Percentiles rank a stretch among this genome's conserved stretches.
phyloP scores from a whole-genome alignment of 2,113 vertebrate species.

The Myocastor coypus region DNA sequence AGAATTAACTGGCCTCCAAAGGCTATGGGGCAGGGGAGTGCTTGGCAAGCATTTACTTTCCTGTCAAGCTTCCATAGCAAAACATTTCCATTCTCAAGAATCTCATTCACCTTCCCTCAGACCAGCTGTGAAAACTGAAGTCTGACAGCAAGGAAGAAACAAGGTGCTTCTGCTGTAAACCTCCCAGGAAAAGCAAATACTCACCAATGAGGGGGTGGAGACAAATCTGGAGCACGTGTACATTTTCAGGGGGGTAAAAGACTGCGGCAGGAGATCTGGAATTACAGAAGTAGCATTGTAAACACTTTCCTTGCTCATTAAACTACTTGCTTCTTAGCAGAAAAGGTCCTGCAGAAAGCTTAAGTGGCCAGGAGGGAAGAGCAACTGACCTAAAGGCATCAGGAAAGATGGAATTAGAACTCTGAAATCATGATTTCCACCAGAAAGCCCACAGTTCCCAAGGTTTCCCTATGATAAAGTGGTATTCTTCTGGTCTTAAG shows the following conservation, averaged over 20 bases:
- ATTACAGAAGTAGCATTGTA: slow-evolving; percentile 45
- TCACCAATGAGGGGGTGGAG: slow-evolving; percentile 92
- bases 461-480: slow-evolving; percentile 29
- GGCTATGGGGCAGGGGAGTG: neutral
- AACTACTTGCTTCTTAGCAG: neutral
- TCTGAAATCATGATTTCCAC: slow-evolving; percentile 33
- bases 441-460: neutral
- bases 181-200: slow-evolving; percentile 76
- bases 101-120: neutral
- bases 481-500: neutral
- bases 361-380: slow-evolving; percentile 11
- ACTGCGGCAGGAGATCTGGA: slow-evolving; percentile 70
- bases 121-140: neutral
- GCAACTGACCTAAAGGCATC: neutral
- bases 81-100: neutral
- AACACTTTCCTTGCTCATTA: slow-evolving; percentile 28
- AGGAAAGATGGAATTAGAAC: slow-evolving; percentile 10
- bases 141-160: slow-evolving; percentile 27
- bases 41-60: neutral
- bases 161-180: neutral
- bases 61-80: slow-evolving; percentile 9
- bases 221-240: slow-evolving; percentile 93
- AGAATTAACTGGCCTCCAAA: neutral
- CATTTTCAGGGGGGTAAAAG: slow-evolving; percentile 86
- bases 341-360: slow-evolving; percentile 44